phyloP scores from a whole-genome alignment of 2,113 vertebrate genomes.

The Monarcha castaneiventris region DNA sequence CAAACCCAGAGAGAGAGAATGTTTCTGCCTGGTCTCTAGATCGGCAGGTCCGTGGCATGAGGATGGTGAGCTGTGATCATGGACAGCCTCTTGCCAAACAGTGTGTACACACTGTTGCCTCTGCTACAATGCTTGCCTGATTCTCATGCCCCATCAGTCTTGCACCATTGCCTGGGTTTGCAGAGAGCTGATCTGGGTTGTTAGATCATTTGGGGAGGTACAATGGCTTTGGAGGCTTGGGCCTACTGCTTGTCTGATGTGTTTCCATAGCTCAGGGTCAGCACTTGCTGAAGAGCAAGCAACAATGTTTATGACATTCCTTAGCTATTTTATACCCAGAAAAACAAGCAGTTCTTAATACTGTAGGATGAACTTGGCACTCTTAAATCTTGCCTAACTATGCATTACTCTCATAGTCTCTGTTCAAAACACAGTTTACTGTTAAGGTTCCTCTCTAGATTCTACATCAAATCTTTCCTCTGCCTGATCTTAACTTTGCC shows the following conservation, averaged over 20 bases:
- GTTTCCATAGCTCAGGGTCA: neutral
- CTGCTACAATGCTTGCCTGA: neutral
- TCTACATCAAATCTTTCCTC: neutral
- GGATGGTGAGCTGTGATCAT: rapidly evolving
- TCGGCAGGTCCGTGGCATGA: neutral
- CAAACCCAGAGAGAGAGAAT: neutral
- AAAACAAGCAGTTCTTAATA: neutral
- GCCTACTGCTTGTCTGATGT: neutral
- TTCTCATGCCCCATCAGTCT: neutral
- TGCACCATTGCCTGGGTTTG: neutral
- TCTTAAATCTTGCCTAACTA: neutral
- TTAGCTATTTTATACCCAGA: neutral
- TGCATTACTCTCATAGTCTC: neutral
- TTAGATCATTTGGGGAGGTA: neutral
- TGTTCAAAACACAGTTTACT: neutral
- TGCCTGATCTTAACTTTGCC: neutral
- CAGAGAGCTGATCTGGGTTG: neutral
- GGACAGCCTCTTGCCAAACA: neutral
- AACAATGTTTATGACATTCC: neutral
- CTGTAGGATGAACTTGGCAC: neutral
- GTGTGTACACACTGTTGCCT: neutral
- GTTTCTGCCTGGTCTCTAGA: neutral
- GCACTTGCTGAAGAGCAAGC: neutral
- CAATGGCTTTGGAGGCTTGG: neutral
- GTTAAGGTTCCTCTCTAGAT: neutral